A percentile compares a stretch with the other conserved stretches of the same genome.
Evolutionary conservation across 2,888 invertebrate species (phyloP).

Genomic region (Chrysolina oricalcia): DNA sequence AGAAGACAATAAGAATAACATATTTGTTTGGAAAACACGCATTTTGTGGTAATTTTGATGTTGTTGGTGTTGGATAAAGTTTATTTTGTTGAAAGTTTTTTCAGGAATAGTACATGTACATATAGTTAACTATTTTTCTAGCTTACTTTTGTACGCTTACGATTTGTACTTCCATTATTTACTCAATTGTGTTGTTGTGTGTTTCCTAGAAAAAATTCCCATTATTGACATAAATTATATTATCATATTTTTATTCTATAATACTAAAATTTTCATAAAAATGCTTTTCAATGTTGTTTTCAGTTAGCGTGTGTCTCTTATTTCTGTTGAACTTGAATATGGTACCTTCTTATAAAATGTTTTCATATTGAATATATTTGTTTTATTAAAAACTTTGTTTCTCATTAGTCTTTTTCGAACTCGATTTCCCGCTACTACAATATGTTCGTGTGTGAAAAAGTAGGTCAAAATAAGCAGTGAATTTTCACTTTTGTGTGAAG

Average conservation of each 20-base stretch:
- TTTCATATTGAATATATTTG: constrained; percentile 24
- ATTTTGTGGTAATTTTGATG: too few species aligned
- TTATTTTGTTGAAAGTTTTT: neutral
- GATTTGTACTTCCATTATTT: neutral
- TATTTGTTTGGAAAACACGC: too few species aligned
- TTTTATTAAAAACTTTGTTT: constrained; percentile 10
- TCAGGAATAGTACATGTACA: neutral
- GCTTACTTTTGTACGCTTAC: neutral
- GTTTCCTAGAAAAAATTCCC: constrained; percentile 7
- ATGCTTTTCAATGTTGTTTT: constrained; percentile 17
- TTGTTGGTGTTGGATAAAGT: neutral
- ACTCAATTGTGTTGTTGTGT: neutral
- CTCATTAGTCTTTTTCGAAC: neutral
- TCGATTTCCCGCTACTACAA: too few species aligned
- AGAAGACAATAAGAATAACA: too few species aligned
- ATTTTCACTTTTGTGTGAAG: too few species aligned
- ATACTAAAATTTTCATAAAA: constrained; percentile 6
- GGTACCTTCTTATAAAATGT: constrained; percentile 19
- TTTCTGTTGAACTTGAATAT: neutral
- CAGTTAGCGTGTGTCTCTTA: constrained; percentile 13
- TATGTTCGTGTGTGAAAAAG: too few species aligned
- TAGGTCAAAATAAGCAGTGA: too few species aligned
- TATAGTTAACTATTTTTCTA: neutral
- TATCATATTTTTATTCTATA: constrained; percentile 16
- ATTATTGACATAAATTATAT: neutral